Evolutionary conservation across 1,140 invertebrate species (phyloP).

Genomic region (Drosophila gunungcola): DNA sequence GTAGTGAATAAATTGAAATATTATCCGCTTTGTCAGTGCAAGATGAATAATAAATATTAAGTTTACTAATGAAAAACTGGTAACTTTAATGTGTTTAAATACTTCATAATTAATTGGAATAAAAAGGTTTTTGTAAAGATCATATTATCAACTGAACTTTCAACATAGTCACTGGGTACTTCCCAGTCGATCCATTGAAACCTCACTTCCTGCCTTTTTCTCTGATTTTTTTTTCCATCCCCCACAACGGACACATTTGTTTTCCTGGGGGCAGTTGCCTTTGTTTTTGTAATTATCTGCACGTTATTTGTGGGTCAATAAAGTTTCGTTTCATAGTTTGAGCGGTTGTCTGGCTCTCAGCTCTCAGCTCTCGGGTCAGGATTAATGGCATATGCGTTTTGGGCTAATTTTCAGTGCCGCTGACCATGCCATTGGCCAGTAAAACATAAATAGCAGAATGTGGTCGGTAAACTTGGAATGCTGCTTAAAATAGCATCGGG

Average conservation of each 20-base stretch:
- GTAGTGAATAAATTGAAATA: no score
- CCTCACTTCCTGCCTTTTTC: background rate
- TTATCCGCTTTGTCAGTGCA: no score
- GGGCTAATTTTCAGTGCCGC: conserved; percentile 66
- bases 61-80: no score
- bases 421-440: conserved; percentile 70
- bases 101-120: no score
- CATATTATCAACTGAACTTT: no score
- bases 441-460: conserved; percentile 42
- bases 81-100: no score
- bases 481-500: conserved; percentile 37
- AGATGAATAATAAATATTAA: no score
- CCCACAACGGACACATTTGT: conserved; percentile 62
- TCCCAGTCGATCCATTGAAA: no score
- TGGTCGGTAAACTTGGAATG: background rate
- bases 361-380: conserved; percentile 6
- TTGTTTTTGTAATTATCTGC: conserved; percentile 84
- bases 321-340: conserved; percentile 82
- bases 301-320: conserved; percentile 84
- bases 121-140: no score
- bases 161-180: background rate
- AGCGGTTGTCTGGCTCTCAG: conserved; percentile 66
- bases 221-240: conserved; percentile 9
- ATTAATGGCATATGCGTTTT: conserved; percentile 70
- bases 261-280: conserved; percentile 67